Evolutionary conservation across 2,113 vertebrate genomes (phyloP).

Genomic region (Cepphus grylle): DNA sequence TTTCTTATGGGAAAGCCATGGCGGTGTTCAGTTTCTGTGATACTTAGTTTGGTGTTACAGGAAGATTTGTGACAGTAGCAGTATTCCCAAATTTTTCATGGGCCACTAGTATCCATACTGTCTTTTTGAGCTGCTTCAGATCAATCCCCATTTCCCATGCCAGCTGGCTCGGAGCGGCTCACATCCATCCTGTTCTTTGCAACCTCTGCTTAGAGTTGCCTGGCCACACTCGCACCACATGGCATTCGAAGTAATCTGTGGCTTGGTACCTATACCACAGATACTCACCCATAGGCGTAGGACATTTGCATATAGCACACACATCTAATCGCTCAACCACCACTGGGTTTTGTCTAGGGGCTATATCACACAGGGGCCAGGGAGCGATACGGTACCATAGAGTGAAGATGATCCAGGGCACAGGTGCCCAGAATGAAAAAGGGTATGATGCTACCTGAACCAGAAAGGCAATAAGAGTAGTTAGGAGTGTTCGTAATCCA

Average conservation of each 20-base stretch:
- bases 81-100: background rate
- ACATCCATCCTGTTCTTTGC: background rate
- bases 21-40: background rate
- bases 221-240: accelerated
- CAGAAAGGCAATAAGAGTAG: background rate
- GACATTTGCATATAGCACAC: background rate
- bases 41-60: background rate
- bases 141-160: background rate
- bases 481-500: background rate
- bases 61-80: background rate
- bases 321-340: background rate
- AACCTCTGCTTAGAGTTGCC: background rate
- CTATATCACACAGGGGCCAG: too few relatives aligned
- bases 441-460: background rate
- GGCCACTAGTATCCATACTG: accelerated
- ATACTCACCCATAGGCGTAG: background rate
- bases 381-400: too few relatives aligned
- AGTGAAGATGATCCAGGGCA: background rate
- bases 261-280: background rate
- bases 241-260: accelerated
- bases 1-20: background rate
- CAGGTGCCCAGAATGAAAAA: background rate
- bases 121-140: background rate
- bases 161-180: accelerated
- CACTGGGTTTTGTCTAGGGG: background rate